A percentile compares a stretch with the other conserved stretches of the same genome.
phyloP scores from a whole-genome alignment of 2,113 vertebrate genomes.

The Pelecanus crispus region DNA sequence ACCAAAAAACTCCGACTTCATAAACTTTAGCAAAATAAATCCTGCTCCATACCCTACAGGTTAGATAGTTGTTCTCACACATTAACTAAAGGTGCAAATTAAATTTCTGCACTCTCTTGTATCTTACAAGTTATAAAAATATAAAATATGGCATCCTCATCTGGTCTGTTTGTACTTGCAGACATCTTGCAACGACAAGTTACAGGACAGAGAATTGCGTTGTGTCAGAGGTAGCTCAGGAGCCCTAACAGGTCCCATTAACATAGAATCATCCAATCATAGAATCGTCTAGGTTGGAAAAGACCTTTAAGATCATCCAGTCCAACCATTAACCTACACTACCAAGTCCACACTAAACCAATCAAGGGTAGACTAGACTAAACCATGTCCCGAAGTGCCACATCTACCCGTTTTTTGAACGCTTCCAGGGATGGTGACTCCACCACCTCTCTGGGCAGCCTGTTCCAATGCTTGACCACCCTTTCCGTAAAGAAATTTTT shows the following conservation, averaged over 20 bases:
- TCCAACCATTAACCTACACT: no score
- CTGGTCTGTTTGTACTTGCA: neutral
- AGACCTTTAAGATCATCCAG: no score
- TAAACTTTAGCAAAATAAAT: neutral
- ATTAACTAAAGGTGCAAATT: neutral
- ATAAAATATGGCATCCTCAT: rapidly evolving
- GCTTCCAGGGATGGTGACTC: no score
- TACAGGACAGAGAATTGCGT: neutral
- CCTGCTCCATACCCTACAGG: neutral
- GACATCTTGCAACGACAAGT: neutral
- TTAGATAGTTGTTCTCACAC: neutral
- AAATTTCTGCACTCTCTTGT: neutral
- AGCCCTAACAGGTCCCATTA: neutral
- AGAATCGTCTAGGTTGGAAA: no score
- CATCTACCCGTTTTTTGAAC: no score
- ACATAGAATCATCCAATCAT: no score
- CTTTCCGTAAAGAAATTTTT: no score
- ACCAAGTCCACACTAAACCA: no score
- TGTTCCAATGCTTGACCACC: no score
- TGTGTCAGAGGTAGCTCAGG: neutral
- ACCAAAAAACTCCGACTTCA: neutral
- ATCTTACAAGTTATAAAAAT: rapidly evolving
- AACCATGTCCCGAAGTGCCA: no score
- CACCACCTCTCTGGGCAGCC: no score
- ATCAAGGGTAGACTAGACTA: no score